A percentile compares a stretch with the other conserved stretches of the same genome.
Conservation (phyloP, 2,113 vertebrate species). For the Tichodroma muraria region DNA sequence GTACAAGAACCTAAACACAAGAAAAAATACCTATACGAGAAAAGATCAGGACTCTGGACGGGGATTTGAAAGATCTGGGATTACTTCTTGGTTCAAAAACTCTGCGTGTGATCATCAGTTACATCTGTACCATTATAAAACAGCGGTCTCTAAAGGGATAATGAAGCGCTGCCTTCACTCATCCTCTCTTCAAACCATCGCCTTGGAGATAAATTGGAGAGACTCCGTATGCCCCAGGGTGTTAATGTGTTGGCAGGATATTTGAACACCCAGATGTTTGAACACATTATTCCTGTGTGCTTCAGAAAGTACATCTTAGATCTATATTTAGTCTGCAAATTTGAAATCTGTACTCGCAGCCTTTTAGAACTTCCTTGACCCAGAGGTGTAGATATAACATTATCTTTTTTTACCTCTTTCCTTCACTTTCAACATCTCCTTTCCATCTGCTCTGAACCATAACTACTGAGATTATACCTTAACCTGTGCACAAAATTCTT, state of each 20-base stretch:
- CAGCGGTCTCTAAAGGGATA: neutral
- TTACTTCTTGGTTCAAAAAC: neutral
- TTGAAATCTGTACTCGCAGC: neutral
- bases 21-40: neutral
- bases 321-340: neutral
- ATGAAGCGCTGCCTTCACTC: neutral
- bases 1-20: neutral
- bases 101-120: neutral
- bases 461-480: neutral
- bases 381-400: neutral
- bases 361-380: neutral
- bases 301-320: neutral
- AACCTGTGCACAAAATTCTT: neutral
- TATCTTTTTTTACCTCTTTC: neutral
- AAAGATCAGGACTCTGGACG: neutral
- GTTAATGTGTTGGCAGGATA: neutral
- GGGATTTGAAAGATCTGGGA: neutral
- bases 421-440: neutral
- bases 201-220: neutral
- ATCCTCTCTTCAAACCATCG: neutral
- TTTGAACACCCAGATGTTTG: neutral
- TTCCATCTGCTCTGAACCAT: neutral
- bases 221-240: neutral
- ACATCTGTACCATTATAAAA: neutral
- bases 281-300: neutral